phyloP scores from a whole-genome alignment of 2,113 vertebrate genomes.

The Centropristis striata region DNA sequence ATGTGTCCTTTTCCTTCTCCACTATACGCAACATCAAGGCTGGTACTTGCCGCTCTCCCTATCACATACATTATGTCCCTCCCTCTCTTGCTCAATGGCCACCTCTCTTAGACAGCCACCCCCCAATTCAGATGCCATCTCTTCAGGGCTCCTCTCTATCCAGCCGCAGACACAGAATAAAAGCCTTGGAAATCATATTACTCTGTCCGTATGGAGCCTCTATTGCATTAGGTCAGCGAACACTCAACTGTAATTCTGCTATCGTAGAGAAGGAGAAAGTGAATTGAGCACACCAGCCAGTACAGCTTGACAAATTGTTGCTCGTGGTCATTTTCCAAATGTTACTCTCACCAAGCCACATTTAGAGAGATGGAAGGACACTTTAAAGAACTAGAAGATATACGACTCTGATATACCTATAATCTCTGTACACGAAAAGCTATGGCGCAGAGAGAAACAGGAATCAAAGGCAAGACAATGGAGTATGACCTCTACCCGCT shows the following conservation, averaged over 20 bases:
- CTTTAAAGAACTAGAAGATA: constrained; percentile 61
- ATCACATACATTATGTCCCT: constrained; percentile 63
- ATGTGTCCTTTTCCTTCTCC: constrained; percentile 21
- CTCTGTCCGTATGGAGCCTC: constrained; percentile 71
- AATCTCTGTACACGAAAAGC: constrained; percentile 52
- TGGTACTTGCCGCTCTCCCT: constrained; percentile 30
- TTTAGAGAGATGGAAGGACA: constrained; percentile 51
- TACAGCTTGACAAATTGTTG: constrained; percentile 76
- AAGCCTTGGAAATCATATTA: constrained; percentile 84
- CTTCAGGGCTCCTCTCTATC: constrained; percentile 69
- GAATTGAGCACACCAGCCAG: constrained; percentile 68
- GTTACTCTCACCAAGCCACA: constrained; percentile 57
- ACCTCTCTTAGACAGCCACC: constrained; percentile 51
- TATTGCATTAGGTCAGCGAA: constrained; percentile 81
- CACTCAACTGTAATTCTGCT: constrained; percentile 81
- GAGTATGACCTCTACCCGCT: constrained; percentile 51
- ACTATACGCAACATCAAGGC: constrained; percentile 26
- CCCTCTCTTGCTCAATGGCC: constrained; percentile 32
- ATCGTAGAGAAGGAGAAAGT: constrained; percentile 73
- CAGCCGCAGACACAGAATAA: constrained; percentile 81
- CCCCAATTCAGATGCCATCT: constrained; percentile 76
- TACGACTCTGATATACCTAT: constrained; percentile 58
- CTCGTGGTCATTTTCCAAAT: constrained; percentile 78
- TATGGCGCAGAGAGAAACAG: constrained; percentile 42
- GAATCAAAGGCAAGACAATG: constrained; percentile 39